Evolutionary conservation across 2,888 invertebrate genomes (phyloP).

Genomic region (Prenolepis imparis): DNA sequence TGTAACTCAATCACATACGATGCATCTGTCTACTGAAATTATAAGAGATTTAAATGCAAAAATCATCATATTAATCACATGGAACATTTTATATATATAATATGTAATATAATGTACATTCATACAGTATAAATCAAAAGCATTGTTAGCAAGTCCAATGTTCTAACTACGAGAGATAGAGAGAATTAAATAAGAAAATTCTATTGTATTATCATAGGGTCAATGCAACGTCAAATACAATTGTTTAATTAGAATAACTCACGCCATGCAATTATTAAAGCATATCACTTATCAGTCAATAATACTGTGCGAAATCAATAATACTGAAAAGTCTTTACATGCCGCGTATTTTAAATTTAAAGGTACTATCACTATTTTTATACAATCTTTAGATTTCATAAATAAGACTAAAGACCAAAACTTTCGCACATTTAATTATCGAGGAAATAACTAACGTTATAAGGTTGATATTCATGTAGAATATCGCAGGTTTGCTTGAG

Average conservation of each 20-base stretch:
- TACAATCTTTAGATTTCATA: not conserved
- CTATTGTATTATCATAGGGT: not conserved
- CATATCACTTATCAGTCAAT: not conserved
- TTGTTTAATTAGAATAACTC: not conserved
- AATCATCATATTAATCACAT: not conserved
- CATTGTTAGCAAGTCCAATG: not conserved
- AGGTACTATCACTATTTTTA: not conserved
- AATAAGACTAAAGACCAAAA: not conserved
- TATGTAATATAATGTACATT: not conserved
- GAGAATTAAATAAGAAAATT: not conserved
- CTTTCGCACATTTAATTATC: not conserved
- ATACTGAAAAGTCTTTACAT: not conserved
- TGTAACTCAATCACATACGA: not conserved
- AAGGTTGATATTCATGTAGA: conserved; percentile 82
- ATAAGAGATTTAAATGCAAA: not conserved
- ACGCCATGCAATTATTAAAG: not conserved
- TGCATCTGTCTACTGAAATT: conserved; percentile 1
- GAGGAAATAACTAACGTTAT: conserved; percentile 78
- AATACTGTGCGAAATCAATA: not conserved
- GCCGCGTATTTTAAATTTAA: not conserved
- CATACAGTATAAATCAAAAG: not conserved
- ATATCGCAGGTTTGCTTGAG: conserved; percentile 81
- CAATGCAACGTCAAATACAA: not conserved
- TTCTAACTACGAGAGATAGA: not conserved
- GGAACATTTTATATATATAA: not conserved